phyloP scores from a whole-genome alignment of 1,140 invertebrate genomes.

The Drosophila nebulosa region DNA sequence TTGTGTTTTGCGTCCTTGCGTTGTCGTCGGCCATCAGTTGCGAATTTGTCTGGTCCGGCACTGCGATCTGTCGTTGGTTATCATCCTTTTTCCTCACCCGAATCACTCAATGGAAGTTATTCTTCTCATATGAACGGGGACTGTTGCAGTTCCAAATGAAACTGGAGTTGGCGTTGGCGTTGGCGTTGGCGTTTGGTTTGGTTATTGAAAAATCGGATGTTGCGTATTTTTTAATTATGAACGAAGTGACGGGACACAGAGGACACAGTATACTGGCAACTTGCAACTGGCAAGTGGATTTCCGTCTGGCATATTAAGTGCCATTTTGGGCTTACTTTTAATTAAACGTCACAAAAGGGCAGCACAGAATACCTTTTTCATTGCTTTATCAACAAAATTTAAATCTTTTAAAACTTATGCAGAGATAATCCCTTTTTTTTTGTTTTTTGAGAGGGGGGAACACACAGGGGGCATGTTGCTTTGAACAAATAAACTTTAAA shows the following conservation, averaged over 20 bases:
- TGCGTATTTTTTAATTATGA: constrained; percentile 69
- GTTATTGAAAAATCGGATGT: constrained; percentile 70
- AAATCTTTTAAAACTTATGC: constrained; percentile 41
- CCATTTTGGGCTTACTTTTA: constrained; percentile 20
- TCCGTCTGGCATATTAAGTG: constrained; percentile 20
- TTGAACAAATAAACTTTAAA: constrained; percentile 59
- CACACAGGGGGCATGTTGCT: not conserved
- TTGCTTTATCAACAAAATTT: not conserved
- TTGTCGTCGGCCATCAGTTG: constrained; percentile 48
- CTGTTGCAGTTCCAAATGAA: not conserved
- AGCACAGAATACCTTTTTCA: not conserved
- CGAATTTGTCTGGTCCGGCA: constrained; percentile 23
- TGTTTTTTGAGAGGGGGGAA: not conserved
- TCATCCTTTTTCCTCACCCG: not conserved
- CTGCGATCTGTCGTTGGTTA: not conserved
- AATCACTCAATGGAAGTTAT: not conserved
- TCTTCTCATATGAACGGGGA: not conserved
- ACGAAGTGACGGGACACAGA: constrained; percentile 15
- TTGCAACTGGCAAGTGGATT: not conserved
- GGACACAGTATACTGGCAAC: not conserved
- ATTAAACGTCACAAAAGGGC: constrained; percentile 3
- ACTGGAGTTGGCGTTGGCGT: not conserved
- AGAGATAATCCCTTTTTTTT: constrained; percentile 24
- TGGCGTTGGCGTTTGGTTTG: constrained; percentile 13
- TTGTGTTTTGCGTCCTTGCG: constrained; percentile 40